Conservation (phyloP, 1,140 invertebrate genomes). For the Penaeus vannamei region DNA sequence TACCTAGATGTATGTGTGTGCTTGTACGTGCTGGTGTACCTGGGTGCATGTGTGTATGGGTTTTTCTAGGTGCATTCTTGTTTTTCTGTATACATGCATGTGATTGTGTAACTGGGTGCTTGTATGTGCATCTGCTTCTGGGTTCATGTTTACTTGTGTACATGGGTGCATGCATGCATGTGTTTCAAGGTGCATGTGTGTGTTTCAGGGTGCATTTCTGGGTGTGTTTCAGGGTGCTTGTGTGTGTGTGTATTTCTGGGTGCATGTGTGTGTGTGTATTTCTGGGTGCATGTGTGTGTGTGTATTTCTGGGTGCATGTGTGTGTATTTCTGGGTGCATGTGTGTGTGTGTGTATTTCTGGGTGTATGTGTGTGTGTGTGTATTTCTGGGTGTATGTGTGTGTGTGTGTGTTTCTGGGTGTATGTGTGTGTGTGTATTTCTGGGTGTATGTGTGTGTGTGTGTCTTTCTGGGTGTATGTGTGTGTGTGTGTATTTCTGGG, state of each 20-base stretch:
- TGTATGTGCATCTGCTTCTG: background rate
- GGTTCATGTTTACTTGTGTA: background rate
- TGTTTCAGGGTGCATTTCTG: background rate
- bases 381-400: background rate
- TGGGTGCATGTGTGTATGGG: background rate
- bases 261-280: background rate
- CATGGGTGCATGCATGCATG: slow-evolving; percentile 5
- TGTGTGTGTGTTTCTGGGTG: background rate
- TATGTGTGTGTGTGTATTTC: no score
- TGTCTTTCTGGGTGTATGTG: no score
- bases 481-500: no score
- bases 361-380: background rate
- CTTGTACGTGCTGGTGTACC: background rate
- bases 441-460: no score
- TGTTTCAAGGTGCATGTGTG: background rate
- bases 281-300: background rate
- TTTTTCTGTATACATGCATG: background rate
- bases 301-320: slow-evolving; percentile 9
- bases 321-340: slow-evolving; percentile 20
- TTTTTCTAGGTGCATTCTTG: background rate
- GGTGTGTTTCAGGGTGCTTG: background rate
- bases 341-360: slow-evolving; percentile 24
- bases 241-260: slow-evolving; percentile 6
- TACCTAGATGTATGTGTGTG: background rate
- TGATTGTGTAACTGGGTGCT: background rate